A percentile compares a stretch with the other conserved stretches of the same genome.
These are phyloP conservation scores for Macrotus californicus DNA, from an alignment of 2,113 vertebrate species.

Conservation along the genomic window DNA sequence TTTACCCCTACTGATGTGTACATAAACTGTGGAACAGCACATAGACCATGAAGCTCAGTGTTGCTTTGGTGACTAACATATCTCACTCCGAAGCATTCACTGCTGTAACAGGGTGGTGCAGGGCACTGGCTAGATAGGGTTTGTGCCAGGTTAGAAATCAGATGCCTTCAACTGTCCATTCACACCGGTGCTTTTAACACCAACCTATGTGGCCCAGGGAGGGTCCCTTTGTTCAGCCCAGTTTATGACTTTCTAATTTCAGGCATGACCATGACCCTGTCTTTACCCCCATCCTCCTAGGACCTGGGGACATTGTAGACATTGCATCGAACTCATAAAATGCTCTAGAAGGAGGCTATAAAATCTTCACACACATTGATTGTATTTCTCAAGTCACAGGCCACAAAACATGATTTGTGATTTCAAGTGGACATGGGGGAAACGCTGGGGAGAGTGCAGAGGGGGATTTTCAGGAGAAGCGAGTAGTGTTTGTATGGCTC, in stretches of 20 bases:
- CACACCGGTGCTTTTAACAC: background rate
- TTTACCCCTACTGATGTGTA: background rate
- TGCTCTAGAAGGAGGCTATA: background rate
- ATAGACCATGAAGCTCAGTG: background rate
- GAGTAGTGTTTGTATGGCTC: background rate
- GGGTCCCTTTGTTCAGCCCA: background rate
- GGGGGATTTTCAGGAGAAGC: background rate
- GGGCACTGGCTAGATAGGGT: background rate
- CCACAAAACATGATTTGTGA: background rate
- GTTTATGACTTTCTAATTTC: background rate
- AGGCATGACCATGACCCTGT: background rate
- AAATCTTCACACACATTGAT: background rate
- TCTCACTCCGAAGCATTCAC: background rate
- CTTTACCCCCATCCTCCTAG: background rate
- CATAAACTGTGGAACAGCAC: background rate
- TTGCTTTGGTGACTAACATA: background rate
- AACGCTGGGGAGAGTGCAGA: background rate
- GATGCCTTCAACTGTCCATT: fast-evolving
- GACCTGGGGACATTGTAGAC: background rate
- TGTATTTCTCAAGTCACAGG: background rate
- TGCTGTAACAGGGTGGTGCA: background rate
- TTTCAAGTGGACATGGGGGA: background rate
- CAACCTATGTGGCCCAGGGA: background rate
- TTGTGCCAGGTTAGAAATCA: background rate
- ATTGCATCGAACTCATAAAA: background rate